Percentiles rank a stretch among this genome's conserved stretches.
These are phyloP conservation scores for Cistogaster globosa DNA, from an alignment of 2,888 invertebrate species.

Conservation along the genomic window DNA sequence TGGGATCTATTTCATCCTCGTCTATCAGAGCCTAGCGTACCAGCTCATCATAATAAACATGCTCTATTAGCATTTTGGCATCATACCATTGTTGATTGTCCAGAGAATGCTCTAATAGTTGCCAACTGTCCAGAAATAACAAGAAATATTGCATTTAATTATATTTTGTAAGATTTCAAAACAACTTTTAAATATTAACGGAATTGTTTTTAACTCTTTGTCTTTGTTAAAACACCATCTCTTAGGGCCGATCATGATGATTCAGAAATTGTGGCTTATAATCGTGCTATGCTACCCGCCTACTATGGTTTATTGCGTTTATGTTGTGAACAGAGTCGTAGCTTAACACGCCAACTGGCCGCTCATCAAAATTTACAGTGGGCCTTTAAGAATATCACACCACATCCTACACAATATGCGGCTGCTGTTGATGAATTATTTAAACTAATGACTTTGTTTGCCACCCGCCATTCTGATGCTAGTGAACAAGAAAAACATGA, in stretches of 20 bases:
- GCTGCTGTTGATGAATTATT: slow-evolving; percentile 96
- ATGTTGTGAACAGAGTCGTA: slow-evolving; percentile 94
- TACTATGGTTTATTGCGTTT: slow-evolving; percentile 94
- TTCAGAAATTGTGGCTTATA: slow-evolving; percentile 96
- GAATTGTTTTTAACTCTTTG: neutral
- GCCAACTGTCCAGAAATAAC: slow-evolving; percentile 93
- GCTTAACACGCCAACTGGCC: slow-evolving; percentile 93
- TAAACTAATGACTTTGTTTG: slow-evolving; percentile 94
- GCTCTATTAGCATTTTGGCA: slow-evolving; percentile 96
- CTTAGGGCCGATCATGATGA: slow-evolving; percentile 97
- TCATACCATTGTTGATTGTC: slow-evolving; percentile 95
- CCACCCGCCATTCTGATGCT: slow-evolving; percentile 91
- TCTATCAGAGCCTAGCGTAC: slow-evolving; percentile 96
- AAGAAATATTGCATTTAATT: slow-evolving; percentile 98
- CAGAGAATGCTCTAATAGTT: slow-evolving; percentile 95
- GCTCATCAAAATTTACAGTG: slow-evolving; percentile 97
- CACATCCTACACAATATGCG: slow-evolving; percentile 96
- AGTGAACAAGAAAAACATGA: slow-evolving; percentile 90
- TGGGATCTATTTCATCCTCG: slow-evolving; percentile 98
- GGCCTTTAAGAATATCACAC: slow-evolving; percentile 98
- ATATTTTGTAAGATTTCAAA: slow-evolving; percentile 91
- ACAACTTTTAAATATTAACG: neutral
- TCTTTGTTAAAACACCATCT: slow-evolving; percentile 48
- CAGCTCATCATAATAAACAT: slow-evolving; percentile 97
- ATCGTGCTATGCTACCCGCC: slow-evolving; percentile 96